These are phyloP conservation scores for Megalops cyprinoides DNA, from an alignment of 2,797 vertebrate species.

Conservation along the genomic window DNA sequence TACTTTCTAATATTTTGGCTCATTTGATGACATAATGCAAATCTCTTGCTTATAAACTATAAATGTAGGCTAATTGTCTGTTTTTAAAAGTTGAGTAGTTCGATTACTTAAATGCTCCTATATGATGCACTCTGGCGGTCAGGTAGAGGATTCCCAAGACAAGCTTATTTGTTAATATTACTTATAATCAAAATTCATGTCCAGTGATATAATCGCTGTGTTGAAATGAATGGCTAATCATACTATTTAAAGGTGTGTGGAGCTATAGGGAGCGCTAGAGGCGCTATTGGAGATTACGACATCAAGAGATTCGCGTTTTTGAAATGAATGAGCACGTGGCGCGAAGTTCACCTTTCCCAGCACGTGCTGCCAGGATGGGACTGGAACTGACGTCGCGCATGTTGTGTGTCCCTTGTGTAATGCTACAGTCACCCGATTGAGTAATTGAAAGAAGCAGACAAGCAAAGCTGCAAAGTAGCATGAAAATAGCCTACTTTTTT, in stretches of 20 bases:
- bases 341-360: constrained; percentile 14
- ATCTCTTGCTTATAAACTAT: no score
- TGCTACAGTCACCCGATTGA: neutral
- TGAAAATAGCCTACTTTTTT: constrained; percentile 24
- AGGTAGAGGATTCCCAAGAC: no score
- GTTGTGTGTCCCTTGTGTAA: neutral
- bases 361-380: constrained; percentile 12
- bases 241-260: neutral
- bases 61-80: no score
- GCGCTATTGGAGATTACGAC: constrained; percentile 4
- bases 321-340: neutral
- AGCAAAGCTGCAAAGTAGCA: constrained; percentile 1
- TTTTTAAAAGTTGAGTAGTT: no score
- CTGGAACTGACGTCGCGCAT: constrained; percentile 21
- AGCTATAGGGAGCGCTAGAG: constrained; percentile 9
- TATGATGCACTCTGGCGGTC: neutral
- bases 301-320: neutral
- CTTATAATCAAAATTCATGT: neutral
- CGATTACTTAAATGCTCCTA: neutral
- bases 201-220: neutral
- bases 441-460: constrained; percentile 27
- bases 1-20: neutral
- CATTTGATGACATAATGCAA: no score
- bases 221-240: neutral
- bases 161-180: no score